Evolutionary conservation across 2,888 invertebrate species (phyloP), one percentile per base, ranked within the genome.

Genomic region (Parthenolecanium corni): DNA sequence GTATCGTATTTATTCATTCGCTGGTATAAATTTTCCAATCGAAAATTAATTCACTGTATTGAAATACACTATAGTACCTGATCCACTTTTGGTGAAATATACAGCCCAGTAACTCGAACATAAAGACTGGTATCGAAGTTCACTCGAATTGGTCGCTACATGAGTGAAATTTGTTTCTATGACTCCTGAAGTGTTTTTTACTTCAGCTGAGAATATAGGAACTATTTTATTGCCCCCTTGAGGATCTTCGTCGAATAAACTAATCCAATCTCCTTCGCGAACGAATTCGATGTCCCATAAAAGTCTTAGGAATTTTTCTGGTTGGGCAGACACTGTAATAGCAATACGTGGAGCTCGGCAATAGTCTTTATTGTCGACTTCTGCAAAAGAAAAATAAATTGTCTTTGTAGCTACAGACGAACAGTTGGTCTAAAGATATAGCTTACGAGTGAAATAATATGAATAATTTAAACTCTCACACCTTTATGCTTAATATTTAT

Each of bases 271-370:
- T 2, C 54, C 63, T 23, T 42, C 18, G 12, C 23, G 51, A 2
- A 63, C 47, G 23, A 36, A 47, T 54, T 63, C 63, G 20, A 54
- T 47, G n/a, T 63, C 49, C 63, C 63, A 63, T 21, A 36, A 63
- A 4, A 63, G 21, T 20, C 53, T 44, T 3, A 63, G 14, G 9
- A 21, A 58, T 58, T 46, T 47, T 20, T 58, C 36, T 18, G 23
- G 3, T 23, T 20, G 47, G 9, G 58, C n/a, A 2, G 58, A 58
- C 5, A 58, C 16, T 12, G 49, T 9, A 6, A 58, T 38, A 6
- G 58, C 51, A 16, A 58, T 23, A 16, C 58, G 49, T 2, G 58
- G 58, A 23, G 49, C 25, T 31, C 49, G 49, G 14, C 49, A 49
- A 23, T 20, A 49, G 2, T 57, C 25, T 31, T 57, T 57, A 18